Evolutionary conservation across 2,888 invertebrate genomes (phyloP).

Genomic region (Diarsia brunnea): DNA sequence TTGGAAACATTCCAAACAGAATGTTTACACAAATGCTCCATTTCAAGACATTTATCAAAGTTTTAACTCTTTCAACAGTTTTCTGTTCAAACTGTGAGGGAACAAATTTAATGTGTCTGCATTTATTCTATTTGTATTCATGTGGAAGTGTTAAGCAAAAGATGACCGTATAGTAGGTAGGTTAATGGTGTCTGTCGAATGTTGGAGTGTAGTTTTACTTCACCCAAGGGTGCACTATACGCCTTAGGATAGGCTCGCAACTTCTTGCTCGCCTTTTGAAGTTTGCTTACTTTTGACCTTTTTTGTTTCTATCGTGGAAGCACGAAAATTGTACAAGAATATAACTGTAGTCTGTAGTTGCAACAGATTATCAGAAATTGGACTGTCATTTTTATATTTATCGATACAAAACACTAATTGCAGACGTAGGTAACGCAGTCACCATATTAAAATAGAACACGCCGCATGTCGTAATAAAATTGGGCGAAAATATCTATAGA

Average conservation of each 20-base stretch:
- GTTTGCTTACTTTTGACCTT: constrained; percentile 9
- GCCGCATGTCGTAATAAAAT: too few relatives aligned
- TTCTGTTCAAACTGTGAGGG: neutral
- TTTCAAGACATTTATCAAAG: constrained; percentile 8
- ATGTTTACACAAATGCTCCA: neutral
- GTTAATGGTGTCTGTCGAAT: neutral
- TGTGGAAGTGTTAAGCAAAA: constrained; percentile 29
- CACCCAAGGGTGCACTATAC: constrained; percentile 33
- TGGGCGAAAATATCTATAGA: too few relatives aligned
- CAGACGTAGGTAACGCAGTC: too few relatives aligned
- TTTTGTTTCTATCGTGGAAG: neutral
- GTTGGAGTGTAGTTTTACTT: constrained; percentile 24
- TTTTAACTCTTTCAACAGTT: neutral
- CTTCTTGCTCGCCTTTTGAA: neutral
- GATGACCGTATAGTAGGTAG: neutral
- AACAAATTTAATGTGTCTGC: constrained; percentile 8
- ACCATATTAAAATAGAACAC: too few relatives aligned
- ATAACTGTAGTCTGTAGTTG: too few relatives aligned
- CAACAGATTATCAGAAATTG: neutral
- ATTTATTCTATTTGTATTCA: constrained; percentile 6
- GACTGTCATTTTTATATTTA: neutral
- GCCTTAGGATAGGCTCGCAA: neutral
- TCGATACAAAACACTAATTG: neutral
- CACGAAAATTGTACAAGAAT: neutral
- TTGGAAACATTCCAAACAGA: constrained; percentile 22